phyloP scores from a whole-genome alignment of 1,140 invertebrate species.

The Drosophila mayri region DNA sequence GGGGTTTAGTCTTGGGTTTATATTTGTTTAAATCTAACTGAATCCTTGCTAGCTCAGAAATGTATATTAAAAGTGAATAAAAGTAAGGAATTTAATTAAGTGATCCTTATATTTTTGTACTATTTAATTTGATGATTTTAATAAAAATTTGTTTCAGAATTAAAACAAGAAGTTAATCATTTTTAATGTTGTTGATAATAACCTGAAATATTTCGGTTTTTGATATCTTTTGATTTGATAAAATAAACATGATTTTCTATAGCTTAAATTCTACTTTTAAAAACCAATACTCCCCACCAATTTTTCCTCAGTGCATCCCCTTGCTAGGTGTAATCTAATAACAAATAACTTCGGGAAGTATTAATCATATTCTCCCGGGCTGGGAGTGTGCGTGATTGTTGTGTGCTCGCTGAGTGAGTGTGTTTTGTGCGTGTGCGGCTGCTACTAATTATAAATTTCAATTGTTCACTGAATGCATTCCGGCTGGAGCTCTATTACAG shows the following conservation, averaged over 20 bases:
- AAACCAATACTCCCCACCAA: no score
- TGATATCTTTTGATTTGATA: no score
- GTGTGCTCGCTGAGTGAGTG: not conserved
- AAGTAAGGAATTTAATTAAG: not conserved
- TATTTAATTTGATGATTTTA: not conserved
- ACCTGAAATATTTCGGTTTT: not conserved
- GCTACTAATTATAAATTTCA: slow-evolving; percentile 82
- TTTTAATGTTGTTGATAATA: not conserved
- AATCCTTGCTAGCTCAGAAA: not conserved
- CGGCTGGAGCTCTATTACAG: slow-evolving; percentile 58
- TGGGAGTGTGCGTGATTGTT: slow-evolving; percentile 30
- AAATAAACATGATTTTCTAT: not conserved
- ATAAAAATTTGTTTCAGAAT: not conserved
- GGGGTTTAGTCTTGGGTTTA: not conserved
- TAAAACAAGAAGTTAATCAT: not conserved
- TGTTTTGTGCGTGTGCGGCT: slow-evolving; percentile 51
- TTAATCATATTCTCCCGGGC: slow-evolving; percentile 73
- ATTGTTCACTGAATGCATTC: slow-evolving; percentile 72
- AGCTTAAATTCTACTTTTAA: not conserved
- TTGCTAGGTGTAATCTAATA: slow-evolving; percentile 73
- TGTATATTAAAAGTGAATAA: not conserved
- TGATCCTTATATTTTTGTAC: not conserved
- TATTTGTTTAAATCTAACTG: not conserved
- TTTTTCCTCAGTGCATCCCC: not conserved
- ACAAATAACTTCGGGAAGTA: slow-evolving; percentile 82